These are phyloP conservation scores for Oreamnos americanus DNA, from an alignment of 2,113 vertebrate species.

Conservation along the genomic window DNA sequence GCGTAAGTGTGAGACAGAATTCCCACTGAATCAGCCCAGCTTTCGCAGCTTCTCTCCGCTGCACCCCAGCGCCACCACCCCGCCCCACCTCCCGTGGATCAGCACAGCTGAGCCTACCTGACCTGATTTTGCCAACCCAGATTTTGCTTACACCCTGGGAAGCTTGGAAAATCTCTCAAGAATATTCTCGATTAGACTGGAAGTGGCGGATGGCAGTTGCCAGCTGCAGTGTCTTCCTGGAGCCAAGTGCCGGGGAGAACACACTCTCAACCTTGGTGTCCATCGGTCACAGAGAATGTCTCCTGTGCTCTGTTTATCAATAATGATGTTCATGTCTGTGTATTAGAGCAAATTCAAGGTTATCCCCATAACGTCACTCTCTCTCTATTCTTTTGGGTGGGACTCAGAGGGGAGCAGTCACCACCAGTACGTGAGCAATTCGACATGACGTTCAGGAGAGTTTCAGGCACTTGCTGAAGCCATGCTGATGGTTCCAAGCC, in stretches of 20 bases:
- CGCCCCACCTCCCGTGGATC: not conserved
- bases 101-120: constrained; percentile 62
- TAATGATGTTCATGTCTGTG: not conserved
- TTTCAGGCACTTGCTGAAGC: not conserved
- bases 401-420: not conserved
- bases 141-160: constrained; percentile 16
- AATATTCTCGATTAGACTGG: constrained; percentile 41
- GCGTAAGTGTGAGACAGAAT: constrained; percentile 71
- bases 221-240: not conserved
- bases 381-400: not conserved
- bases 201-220: constrained; percentile 23
- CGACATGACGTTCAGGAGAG: not conserved
- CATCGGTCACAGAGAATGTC: not conserved
- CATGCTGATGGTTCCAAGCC: not conserved
- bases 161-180: constrained; percentile 41
- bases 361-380: not conserved
- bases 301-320: not conserved
- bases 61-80: not conserved
- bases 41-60: constrained; percentile 45
- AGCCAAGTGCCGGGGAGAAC: not conserved
- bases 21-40: constrained; percentile 56
- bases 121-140: constrained; percentile 68
- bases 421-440: fast-evolving
- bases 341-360: not conserved
- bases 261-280: not conserved